Percentiles rank a stretch among this genome's conserved stretches.
These are phyloP conservation scores for Orientallactaga bullata DNA, from an alignment of 2,113 vertebrate genomes.

Conservation along the genomic window DNA sequence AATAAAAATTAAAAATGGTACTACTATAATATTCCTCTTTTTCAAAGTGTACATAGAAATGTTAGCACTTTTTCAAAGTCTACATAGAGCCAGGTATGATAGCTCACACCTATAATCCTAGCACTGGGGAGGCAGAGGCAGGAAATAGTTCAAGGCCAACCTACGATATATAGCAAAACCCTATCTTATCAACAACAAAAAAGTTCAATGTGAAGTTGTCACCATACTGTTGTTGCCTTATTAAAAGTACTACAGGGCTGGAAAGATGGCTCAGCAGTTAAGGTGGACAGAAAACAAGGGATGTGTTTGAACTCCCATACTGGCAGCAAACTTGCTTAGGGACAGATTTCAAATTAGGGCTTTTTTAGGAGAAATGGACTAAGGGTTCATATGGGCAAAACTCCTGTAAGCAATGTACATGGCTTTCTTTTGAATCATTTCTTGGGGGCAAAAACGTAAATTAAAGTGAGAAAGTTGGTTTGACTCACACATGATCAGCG, in stretches of 20 bases:
- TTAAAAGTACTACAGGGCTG: background rate
- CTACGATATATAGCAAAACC: background rate
- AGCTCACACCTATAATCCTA: background rate
- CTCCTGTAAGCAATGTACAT: background rate
- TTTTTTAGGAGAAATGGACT: background rate
- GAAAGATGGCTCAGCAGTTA: too few species aligned
- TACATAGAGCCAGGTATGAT: background rate
- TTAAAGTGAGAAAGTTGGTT: slow-evolving; percentile 7
- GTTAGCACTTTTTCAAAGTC: background rate
- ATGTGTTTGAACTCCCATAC: background rate
- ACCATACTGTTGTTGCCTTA: background rate
- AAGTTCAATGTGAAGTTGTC: background rate
- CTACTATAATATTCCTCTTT: background rate
- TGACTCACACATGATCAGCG: background rate
- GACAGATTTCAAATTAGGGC: slow-evolving; percentile 30
- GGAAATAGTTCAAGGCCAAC: too few species aligned
- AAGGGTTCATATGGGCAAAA: background rate
- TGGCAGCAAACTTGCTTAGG: background rate
- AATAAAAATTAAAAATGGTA: background rate
- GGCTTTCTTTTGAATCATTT: background rate
- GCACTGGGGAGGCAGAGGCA: background rate
- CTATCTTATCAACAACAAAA: background rate
- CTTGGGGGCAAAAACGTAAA: background rate
- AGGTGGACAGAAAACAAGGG: slow-evolving; percentile 12
- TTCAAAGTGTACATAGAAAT: background rate